Conservation (phyloP, 2,797 vertebrate species). For the Dendrocincla tyrannina region DNA sequence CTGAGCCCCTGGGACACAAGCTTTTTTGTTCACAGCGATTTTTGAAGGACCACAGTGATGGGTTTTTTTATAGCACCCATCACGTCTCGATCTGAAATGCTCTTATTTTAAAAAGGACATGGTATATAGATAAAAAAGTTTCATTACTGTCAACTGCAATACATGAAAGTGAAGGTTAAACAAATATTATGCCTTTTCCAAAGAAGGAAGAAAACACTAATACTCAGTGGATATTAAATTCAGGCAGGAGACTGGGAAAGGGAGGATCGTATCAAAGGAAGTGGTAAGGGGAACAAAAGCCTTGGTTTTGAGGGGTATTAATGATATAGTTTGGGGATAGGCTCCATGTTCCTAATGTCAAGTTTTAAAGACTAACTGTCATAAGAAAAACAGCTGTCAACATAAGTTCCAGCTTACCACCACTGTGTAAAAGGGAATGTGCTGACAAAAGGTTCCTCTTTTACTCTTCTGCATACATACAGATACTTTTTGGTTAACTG, state of each 20-base stretch:
- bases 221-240: background rate
- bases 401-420: background rate
- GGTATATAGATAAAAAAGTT: background rate
- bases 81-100: background rate
- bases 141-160: background rate
- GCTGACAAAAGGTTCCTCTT: background rate
- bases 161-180: background rate
- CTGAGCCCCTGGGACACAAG: background rate
- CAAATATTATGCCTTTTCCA: background rate
- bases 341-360: background rate
- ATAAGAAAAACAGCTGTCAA: background rate
- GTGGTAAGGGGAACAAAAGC: background rate
- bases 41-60: background rate
- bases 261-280: background rate
- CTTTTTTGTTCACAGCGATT: background rate
- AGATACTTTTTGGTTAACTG: background rate
- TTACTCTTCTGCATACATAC: background rate
- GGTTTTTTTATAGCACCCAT: background rate
- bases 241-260: background rate
- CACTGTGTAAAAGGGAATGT: background rate
- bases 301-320: background rate
- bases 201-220: background rate
- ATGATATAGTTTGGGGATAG: background rate
- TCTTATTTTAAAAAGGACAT: background rate
- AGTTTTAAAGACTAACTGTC: background rate